Conservation (phyloP, 2,888 invertebrate species). For the Coleophora deauratella region DNA sequence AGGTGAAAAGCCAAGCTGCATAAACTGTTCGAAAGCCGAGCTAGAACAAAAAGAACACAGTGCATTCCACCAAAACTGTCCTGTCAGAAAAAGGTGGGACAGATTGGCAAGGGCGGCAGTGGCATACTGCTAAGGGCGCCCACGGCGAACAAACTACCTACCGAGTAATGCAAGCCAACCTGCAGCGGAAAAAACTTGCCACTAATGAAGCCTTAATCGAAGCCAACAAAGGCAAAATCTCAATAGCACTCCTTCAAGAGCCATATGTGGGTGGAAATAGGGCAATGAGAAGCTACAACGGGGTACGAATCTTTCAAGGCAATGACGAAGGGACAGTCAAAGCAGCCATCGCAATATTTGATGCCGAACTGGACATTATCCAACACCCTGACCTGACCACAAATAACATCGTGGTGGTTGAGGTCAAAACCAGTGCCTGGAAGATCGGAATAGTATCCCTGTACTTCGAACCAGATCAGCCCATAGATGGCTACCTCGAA, state of each 20-base stretch:
- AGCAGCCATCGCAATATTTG: conserved; percentile 11
- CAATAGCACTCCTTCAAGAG: not conserved
- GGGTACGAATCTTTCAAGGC: no score
- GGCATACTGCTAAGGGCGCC: not conserved
- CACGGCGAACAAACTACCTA: no score
- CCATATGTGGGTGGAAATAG: no score
- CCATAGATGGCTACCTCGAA: conserved; percentile 7
- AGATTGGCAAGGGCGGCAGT: not conserved
- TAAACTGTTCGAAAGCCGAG: conserved; percentile 4
- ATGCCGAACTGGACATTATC: conserved; percentile 3
- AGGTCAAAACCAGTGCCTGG: conserved; percentile 11
- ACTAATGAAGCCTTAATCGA: no score
- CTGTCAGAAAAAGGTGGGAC: not conserved
- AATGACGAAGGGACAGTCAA: conserved; percentile 8
- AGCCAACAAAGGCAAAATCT: no score
- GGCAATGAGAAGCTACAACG: no score
- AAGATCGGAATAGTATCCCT: conserved; percentile 10
- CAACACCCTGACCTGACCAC: conserved; percentile 10
- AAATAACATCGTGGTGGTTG: conserved; percentile 15
- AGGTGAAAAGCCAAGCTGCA: not conserved
- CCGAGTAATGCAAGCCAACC: no score
- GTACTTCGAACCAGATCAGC: conserved; percentile 14
- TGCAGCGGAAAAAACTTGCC: no score
- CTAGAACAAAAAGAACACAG: not conserved
- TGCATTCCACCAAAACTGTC: not conserved